Percentiles rank a stretch among this genome's conserved stretches.
These are phyloP conservation scores for Cheilosia vernalis DNA, from an alignment of 2,888 invertebrate genomes.

Conservation along the genomic window DNA sequence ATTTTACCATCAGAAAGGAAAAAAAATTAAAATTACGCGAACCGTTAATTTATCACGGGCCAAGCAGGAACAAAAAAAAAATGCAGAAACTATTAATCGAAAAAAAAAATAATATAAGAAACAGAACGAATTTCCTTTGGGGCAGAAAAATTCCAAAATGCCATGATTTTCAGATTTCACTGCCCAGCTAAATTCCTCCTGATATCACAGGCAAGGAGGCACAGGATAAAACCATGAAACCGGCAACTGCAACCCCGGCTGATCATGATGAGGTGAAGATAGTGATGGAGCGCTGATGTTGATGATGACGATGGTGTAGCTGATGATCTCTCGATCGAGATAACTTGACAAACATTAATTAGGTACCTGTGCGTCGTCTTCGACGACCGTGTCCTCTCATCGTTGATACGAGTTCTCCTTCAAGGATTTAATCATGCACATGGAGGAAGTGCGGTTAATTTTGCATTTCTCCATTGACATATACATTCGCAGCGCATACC, in stretches of 20 bases:
- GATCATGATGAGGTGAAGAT: conserved; percentile 38
- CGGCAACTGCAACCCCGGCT: conserved; percentile 21
- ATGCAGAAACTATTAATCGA: conserved; percentile 50
- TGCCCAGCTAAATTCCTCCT: conserved; percentile 54
- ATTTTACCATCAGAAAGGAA: conserved; percentile 58
- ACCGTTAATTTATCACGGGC: conserved; percentile 73
- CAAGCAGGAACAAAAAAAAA: conserved; percentile 29
- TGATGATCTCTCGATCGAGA: conserved; percentile 74
- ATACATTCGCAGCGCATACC: conserved; percentile 57
- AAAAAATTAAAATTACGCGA: conserved; percentile 64
- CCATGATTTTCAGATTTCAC: conserved; percentile 42
- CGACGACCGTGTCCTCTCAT: conserved; percentile 17
- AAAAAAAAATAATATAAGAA: conserved; percentile 26
- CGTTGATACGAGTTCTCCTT: conserved; percentile 24
- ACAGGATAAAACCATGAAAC: conserved; percentile 1
- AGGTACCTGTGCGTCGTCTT: conserved; percentile 73
- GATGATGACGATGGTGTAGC: conserved; percentile 45
- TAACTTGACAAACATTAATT: conserved; percentile 75
- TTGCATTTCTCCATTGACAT: conserved; percentile 64
- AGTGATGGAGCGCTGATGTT: conserved; percentile 49
- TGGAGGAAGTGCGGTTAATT: conserved; percentile 49
- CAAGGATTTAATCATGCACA: conserved; percentile 65
- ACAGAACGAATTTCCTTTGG: conserved; percentile 7
- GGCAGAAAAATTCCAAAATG: conserved; percentile 41
- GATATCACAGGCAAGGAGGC: conserved; percentile 28